A percentile compares a stretch with the other conserved stretches of the same genome.
These are phyloP conservation scores for Spodoptera exigua DNA, from an alignment of 2,888 invertebrate genomes.

Conservation along the genomic window DNA sequence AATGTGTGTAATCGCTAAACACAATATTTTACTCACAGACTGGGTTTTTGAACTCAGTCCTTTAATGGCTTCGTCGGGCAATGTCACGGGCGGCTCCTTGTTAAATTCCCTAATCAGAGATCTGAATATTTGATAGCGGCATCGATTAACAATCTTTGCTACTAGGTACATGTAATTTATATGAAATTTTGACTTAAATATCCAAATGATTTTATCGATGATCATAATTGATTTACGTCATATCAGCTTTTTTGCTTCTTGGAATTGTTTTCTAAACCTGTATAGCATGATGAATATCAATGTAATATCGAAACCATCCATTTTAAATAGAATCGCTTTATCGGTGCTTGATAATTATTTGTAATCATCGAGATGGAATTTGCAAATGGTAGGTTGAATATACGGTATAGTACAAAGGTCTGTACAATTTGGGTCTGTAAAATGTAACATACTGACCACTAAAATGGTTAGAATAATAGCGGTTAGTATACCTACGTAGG, in stretches of 20 bases:
- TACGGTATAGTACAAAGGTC: no score
- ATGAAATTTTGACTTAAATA: slow-evolving; percentile 54
- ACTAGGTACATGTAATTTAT: slow-evolving; percentile 54
- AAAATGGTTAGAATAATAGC: no score
- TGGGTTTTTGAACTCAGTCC: slow-evolving; percentile 18
- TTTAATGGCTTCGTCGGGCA: slow-evolving; percentile 22
- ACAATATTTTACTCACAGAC: slow-evolving; percentile 19
- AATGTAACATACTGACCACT: no score
- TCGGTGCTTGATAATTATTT: slow-evolving; percentile 34
- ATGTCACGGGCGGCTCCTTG: slow-evolving; percentile 53
- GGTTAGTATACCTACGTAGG: no score
- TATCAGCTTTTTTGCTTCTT: slow-evolving; percentile 59
- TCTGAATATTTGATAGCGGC: slow-evolving; percentile 60
- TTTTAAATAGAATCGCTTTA: slow-evolving; percentile 39
- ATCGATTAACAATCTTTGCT: slow-evolving; percentile 62
- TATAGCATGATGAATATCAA: slow-evolving; percentile 38
- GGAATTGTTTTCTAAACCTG: slow-evolving; percentile 63
- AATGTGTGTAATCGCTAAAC: slow-evolving; percentile 22
- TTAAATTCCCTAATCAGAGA: slow-evolving; percentile 47
- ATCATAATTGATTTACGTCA: slow-evolving; percentile 74
- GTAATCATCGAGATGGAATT: slow-evolving; percentile 26
- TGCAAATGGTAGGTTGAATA: not conserved
- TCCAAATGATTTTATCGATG: slow-evolving; percentile 62
- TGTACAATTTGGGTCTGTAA: no score
- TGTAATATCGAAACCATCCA: slow-evolving; percentile 28